Conservation (phyloP, 2,888 invertebrate genomes). For the Pseudococcus viburni region DNA sequence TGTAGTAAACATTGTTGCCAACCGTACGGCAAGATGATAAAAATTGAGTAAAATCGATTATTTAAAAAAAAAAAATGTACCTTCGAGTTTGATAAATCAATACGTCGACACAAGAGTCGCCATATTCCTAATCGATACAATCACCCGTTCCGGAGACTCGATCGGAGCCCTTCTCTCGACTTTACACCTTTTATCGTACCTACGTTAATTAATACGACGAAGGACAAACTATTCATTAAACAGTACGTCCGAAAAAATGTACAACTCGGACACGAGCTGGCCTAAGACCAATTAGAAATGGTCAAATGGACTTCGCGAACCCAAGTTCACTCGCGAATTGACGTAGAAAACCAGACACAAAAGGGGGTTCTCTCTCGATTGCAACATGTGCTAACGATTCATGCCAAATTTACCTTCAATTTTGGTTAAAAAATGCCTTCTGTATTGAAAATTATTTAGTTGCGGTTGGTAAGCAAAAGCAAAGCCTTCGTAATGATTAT, state of each 20-base stretch:
- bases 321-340: too few species aligned
- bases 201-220: neutral
- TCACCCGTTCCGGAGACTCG: neutral
- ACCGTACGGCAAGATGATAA: conserved; percentile 35
- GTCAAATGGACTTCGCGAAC: too few species aligned
- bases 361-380: too few species aligned
- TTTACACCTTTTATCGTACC: neutral
- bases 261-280: too few species aligned
- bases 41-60: conserved; percentile 45
- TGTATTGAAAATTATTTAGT: neutral
- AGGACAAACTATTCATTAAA: neutral
- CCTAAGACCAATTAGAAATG: too few species aligned
- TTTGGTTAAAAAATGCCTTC: neutral
- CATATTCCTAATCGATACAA: neutral
- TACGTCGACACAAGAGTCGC: neutral
- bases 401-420: too few species aligned
- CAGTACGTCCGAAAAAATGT: too few species aligned
- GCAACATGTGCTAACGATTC: too few species aligned
- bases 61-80: neutral
- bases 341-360: too few species aligned
- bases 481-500: neutral
- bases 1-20: conserved; percentile 61
- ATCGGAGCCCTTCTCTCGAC: neutral
- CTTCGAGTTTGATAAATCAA: conserved; percentile 33
- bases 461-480: too few species aligned